Conservation (phyloP, 35 echinoderm and acorn worm species). For the Eucidaris tribuloides region DNA sequence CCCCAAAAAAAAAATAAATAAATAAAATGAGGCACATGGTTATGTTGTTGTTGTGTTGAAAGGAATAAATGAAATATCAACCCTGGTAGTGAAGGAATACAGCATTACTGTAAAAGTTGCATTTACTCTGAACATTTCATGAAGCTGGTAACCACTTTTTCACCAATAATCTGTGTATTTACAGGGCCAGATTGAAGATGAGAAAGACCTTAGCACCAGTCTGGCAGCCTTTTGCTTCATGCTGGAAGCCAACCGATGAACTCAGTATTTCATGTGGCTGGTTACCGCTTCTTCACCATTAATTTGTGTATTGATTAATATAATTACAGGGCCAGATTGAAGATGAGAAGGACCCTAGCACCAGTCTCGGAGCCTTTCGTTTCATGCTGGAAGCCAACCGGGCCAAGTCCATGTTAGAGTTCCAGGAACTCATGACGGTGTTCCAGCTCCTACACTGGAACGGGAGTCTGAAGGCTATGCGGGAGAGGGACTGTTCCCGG, state of each 20-base stretch:
- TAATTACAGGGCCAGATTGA: conserved; percentile 66
- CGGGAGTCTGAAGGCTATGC: conserved; percentile 96
- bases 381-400: conserved; percentile 97
- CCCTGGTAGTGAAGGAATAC: too few species aligned
- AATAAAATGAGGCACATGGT: too few species aligned
- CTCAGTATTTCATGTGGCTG: too few species aligned
- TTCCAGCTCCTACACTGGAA: conserved; percentile 99
- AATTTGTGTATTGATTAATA: too few species aligned
- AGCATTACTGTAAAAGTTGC: too few species aligned
- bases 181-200: conserved; percentile 80
- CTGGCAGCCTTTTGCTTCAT: conserved; percentile 96
- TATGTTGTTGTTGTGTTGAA: too few species aligned
- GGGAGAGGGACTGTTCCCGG: conserved; percentile 85
- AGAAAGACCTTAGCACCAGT: conserved; percentile 84
- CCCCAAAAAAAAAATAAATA: too few species aligned
- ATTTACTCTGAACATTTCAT: too few species aligned
- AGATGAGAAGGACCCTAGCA: conserved; percentile 87
- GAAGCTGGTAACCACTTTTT: too few species aligned
- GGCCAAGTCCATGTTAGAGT: conserved; percentile 91
- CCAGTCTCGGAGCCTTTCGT: conserved; percentile 91
- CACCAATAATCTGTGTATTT: too few species aligned
- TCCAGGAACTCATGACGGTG: conserved; percentile 97
- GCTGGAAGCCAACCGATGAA: conserved; percentile 90
- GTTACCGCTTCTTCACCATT: too few species aligned
- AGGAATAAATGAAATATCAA: too few species aligned